These are phyloP conservation scores for Congeria kusceri DNA, from an alignment of 2,888 invertebrate genomes.

Conservation along the genomic window DNA sequence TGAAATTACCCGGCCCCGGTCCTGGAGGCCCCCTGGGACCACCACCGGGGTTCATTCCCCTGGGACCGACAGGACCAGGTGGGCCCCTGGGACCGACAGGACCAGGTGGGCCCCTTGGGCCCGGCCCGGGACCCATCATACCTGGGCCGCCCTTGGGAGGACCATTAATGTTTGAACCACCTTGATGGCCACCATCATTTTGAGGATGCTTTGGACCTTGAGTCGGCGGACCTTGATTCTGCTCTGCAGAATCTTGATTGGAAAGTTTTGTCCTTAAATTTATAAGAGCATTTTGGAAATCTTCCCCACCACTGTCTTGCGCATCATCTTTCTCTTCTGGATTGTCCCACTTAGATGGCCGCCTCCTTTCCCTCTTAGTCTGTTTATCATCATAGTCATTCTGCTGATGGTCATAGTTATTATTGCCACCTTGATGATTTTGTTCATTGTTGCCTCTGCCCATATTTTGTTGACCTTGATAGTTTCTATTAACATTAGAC, in stretches of 20 bases:
- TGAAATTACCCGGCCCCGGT: conserved; percentile 27
- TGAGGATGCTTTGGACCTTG: too few relatives aligned
- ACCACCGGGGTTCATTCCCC: conserved; percentile 41
- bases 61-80: conserved; percentile 38
- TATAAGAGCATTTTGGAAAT: conserved; percentile 56
- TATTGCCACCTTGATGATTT: conserved; percentile 24
- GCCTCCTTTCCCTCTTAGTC: conserved; percentile 66
- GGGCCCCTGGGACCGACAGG: conserved; percentile 58
- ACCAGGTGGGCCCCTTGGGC: conserved; percentile 49
- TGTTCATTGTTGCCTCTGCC: conserved; percentile 34
- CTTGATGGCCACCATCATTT: conserved; percentile 13
- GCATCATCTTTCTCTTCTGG: conserved; percentile 58
- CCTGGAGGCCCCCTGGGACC: conserved; percentile 55
- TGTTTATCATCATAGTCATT: conserved; percentile 50
- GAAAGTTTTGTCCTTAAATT: conserved; percentile 59
- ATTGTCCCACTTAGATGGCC: conserved; percentile 75
- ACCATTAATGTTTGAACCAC: conserved; percentile 25
- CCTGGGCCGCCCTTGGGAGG: conserved; percentile 33
- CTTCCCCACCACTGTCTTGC: conserved; percentile 51
- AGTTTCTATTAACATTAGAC: conserved; percentile 53
- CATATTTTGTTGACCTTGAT: conserved; percentile 33
- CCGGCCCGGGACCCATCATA: conserved; percentile 51
- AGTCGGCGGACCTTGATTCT: conserved; percentile 7
- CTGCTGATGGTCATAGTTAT: conserved; percentile 5
- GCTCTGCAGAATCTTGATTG: conserved; percentile 44